phyloP scores from a whole-genome alignment of 2,888 invertebrate species.

The Cataglyphis livida region DNA sequence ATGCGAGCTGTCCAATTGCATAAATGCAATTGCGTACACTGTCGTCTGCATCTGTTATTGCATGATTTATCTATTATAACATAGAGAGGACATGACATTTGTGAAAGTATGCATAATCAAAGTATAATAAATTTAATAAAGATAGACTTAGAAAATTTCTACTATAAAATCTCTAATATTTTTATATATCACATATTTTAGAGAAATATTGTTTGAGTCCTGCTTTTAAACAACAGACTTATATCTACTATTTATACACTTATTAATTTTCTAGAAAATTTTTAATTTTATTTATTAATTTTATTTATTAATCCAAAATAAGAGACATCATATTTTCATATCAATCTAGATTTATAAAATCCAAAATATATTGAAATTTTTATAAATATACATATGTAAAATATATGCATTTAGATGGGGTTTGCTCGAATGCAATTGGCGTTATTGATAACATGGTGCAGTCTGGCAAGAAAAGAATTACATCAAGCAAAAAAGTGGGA shows the following conservation, averaged over 20 bases:
- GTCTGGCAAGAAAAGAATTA: slow-evolving; percentile 10
- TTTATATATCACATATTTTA: not conserved
- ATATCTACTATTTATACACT: not conserved
- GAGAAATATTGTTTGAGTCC: not conserved
- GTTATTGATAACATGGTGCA: slow-evolving; percentile 1
- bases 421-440: not conserved
- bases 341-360: not conserved
- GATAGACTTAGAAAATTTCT: not conserved
- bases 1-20: not conserved
- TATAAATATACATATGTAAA: not conserved
- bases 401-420: not conserved
- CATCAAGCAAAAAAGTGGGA: slow-evolving; percentile 2
- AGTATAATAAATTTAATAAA: not conserved
- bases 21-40: not conserved
- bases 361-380: not conserved
- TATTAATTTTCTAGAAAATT: not conserved
- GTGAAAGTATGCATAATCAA: not conserved
- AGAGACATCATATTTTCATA: not conserved
- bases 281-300: not conserved
- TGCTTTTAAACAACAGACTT: not conserved
- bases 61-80: not conserved
- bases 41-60: not conserved
- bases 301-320: not conserved
- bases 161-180: not conserved
- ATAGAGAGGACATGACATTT: not conserved